phyloP scores from a whole-genome alignment of 2,113 vertebrate genomes.

The Atractosteus spatula region DNA sequence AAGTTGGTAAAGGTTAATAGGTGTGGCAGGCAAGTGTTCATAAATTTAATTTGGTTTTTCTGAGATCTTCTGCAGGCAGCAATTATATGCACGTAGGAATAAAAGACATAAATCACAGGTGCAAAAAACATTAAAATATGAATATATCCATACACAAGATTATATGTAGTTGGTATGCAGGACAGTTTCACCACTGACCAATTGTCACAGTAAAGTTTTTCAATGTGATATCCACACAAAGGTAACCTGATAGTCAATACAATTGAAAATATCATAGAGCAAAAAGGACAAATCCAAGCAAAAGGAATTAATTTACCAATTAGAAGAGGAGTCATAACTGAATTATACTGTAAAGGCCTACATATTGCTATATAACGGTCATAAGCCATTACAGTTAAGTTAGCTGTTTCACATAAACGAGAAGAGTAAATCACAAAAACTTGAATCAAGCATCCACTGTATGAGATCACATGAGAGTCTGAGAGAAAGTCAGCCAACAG shows the following conservation, averaged over 20 bases:
- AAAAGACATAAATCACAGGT: background rate
- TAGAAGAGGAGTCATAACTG: slow-evolving; percentile 36
- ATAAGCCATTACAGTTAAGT: slow-evolving; percentile 53
- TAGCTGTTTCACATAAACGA: slow-evolving; percentile 39
- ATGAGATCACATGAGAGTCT: too few species aligned
- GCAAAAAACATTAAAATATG: background rate
- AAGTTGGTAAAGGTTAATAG: background rate
- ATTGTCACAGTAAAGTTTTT: background rate
- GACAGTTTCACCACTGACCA: background rate
- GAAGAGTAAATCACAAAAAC: background rate
- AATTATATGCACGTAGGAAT: background rate
- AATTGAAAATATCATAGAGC: background rate
- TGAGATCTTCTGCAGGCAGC: too few species aligned
- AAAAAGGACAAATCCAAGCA: slow-evolving; percentile 14
- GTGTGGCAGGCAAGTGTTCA: background rate
- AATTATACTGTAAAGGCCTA: slow-evolving; percentile 44
- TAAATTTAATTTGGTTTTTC: too few species aligned
- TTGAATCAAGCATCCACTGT: too few species aligned
- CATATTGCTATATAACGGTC: slow-evolving; percentile 60
- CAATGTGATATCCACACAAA: background rate
- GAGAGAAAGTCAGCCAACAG: too few species aligned
- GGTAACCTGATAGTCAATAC: slow-evolving; percentile 13
- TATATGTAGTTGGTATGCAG: background rate
- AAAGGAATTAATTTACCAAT: background rate
- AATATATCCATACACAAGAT: background rate